A percentile compares a stretch with the other conserved stretches of the same genome.
Evolutionary conservation across 2,888 invertebrate genomes (phyloP).

Genomic region (Drosophila rellima): DNA sequence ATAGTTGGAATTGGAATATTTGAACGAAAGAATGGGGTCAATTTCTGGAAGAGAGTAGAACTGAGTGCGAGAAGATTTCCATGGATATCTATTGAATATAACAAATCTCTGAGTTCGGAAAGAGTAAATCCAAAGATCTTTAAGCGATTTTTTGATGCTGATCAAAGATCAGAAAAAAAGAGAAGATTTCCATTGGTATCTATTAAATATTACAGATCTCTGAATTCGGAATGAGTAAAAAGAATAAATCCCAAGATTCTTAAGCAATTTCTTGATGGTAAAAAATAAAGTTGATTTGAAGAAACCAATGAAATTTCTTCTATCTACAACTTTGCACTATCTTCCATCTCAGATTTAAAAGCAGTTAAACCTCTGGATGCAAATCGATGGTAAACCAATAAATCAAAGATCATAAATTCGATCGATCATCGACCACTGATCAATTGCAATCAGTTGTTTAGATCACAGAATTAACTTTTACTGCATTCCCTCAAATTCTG

Average conservation of each 20-base stretch:
- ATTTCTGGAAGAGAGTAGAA: background rate
- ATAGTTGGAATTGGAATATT: constrained; percentile 5
- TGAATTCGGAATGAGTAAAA: background rate
- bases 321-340: background rate
- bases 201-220: too few species aligned
- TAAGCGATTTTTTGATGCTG: too few species aligned
- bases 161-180: too few species aligned
- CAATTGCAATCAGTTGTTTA: constrained; percentile 4
- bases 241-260: background rate
- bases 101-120: too few species aligned
- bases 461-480: constrained; percentile 8
- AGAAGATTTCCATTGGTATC: too few species aligned
- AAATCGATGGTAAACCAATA: background rate
- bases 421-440: constrained; percentile 1
- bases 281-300: too few species aligned
- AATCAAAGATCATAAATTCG: constrained; percentile 3
- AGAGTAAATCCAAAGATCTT: too few species aligned
- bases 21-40: constrained; percentile 10
- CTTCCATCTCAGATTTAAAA: background rate
- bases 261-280: too few species aligned
- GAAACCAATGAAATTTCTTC: background rate
- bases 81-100: too few species aligned
- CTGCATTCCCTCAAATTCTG: background rate
- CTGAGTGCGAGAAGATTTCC: background rate
- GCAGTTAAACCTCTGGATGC: background rate